Evolutionary conservation across 1,140 invertebrate species (phyloP), one percentile per base, ranked within the genome.

Genomic region (Semibalanus balanoides): DNA sequence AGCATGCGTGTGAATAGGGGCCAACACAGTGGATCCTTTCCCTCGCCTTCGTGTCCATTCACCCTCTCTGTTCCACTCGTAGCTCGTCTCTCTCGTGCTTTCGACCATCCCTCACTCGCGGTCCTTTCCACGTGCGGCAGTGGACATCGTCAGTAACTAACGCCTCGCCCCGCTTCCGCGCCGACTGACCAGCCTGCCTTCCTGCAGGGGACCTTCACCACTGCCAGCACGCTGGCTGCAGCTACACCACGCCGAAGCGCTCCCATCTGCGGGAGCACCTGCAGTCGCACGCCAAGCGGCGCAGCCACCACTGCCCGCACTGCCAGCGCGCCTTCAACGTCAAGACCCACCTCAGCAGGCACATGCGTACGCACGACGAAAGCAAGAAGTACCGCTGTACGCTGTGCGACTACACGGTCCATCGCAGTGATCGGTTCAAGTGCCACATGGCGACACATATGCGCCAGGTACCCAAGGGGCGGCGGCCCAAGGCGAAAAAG

Each of bases 271-370:
- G 87, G 64, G 87, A 87, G 75, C 89, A 91, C 83, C 85, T 89
- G 80, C 84, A 89, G 76, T 87, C 85, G 75, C 89, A 90, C 81
- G 85, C 88, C 70, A 87, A 87, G 35, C 86, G 89, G 30, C 83
- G 89, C n/a, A 86, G 87, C 17, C 88, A 89, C 82, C 83, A 85
- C 30, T 91, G 90, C 81, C 81, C 83, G 51, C 84, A 85, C 27
- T 91, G 90, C 82, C 86, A 87, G 7, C 85, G 88, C 74, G 86
- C 86, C 19, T 91, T 91, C 79, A 86, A 90, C 78, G 89, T 90
- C 80, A 89, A 88, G 78, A 88, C 87, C 43, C 90, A 91, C 82
- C 81, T 91, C 29, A 86, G 86, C 27, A 81, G 87, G 27, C 90
- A 91, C 81, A 87, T 89, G 80, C 82, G 87, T 43, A 89, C 90